phyloP scores from a whole-genome alignment of 2,113 vertebrate genomes.

The Tupaia chinensis region DNA sequence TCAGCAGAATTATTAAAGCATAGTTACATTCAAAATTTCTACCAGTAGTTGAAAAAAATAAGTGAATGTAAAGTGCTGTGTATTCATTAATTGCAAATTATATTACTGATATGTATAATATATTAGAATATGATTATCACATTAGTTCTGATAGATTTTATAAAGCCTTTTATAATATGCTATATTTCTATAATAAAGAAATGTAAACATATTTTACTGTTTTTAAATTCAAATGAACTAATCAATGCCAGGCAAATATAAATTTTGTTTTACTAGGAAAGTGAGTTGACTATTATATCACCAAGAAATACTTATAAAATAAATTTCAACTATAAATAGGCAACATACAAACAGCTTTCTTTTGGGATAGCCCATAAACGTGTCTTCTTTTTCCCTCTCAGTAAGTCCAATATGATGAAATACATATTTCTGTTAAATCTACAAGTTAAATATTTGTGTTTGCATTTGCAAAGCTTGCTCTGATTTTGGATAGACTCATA shows the following conservation, averaged over 20 bases:
- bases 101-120: background rate
- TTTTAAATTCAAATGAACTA: background rate
- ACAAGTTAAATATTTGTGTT: background rate
- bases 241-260: background rate
- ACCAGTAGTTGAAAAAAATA: background rate
- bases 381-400: background rate
- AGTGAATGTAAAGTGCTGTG: background rate
- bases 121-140: background rate
- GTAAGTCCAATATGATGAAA: background rate
- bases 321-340: background rate
- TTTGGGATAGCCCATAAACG: background rate
- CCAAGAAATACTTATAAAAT: background rate
- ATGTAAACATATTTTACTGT: background rate
- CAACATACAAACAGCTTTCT: background rate
- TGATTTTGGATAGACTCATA: background rate
- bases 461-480: constrained; percentile 3
- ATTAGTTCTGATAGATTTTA: background rate
- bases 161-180: background rate
- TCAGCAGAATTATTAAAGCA: background rate
- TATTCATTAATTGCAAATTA: background rate
- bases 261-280: background rate
- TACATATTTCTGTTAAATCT: background rate
- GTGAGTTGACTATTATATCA: background rate
- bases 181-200: background rate
- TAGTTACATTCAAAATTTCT: background rate